These are phyloP conservation scores for Protophormia terraenovae DNA, from an alignment of 2,888 invertebrate species.

Conservation along the genomic window DNA sequence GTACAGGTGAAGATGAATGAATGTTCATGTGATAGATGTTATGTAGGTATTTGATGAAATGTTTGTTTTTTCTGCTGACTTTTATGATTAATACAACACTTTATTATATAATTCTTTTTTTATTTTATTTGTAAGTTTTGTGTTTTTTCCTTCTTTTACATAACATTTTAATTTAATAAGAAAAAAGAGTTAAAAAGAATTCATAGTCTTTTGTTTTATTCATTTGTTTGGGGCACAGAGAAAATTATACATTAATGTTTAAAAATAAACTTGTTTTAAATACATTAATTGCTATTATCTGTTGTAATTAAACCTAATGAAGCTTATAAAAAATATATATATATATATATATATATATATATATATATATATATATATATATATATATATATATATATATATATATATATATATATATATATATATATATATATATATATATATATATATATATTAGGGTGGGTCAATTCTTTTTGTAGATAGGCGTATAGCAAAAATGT, in stretches of 20 bases:
- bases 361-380: too few relatives aligned
- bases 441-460: too few relatives aligned
- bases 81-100: neutral
- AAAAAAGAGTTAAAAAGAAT: neutral
- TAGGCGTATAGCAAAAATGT: too few relatives aligned
- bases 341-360: neutral
- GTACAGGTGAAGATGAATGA: neutral
- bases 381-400: too few relatives aligned
- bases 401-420: too few relatives aligned
- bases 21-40: neutral
- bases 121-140: neutral
- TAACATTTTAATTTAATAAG: neutral
- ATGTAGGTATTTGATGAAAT: neutral
- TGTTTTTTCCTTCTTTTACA: neutral
- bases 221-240: neutral
- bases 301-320: constrained; percentile 52
- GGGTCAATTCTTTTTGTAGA: too few relatives aligned
- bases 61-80: neutral
- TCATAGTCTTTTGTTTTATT: neutral
- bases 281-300: constrained; percentile 52
- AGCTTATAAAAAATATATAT: neutral
- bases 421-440: too few relatives aligned
- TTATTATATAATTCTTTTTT: neutral
- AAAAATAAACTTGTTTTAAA: constrained; percentile 26
- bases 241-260: neutral